Conservation (phyloP, 2,113 vertebrate species). For the Echinops telfairi region DNA sequence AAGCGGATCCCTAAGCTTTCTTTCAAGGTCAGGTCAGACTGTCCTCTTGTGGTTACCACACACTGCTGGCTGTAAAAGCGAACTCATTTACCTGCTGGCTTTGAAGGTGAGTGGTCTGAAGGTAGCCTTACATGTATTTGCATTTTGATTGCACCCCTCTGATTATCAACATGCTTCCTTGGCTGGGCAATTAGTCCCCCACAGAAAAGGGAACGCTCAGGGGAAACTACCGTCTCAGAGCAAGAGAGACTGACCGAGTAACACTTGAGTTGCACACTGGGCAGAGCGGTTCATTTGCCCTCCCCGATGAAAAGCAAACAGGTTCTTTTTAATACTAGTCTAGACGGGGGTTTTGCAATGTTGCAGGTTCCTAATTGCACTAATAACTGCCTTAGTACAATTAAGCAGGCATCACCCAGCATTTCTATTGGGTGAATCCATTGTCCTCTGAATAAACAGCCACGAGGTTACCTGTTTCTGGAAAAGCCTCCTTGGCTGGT, state of each 20-base stretch:
- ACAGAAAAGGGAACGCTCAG: background rate
- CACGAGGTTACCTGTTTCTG: slow-evolving; percentile 78
- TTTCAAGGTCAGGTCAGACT: background rate
- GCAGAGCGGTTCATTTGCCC: slow-evolving; percentile 15
- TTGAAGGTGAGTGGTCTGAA: background rate
- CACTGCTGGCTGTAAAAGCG: background rate
- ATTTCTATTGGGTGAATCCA: slow-evolving; percentile 80
- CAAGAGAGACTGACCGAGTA: background rate
- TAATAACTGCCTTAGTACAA: slow-evolving; percentile 84
- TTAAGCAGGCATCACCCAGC: slow-evolving; percentile 77
- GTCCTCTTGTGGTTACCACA: background rate
- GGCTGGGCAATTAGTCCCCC: background rate
- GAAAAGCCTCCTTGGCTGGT: slow-evolving; percentile 78
- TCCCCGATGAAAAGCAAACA: slow-evolving; percentile 65
- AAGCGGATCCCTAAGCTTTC: background rate
- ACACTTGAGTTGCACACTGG: background rate
- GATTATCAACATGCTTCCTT: background rate
- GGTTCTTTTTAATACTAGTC: slow-evolving; percentile 79
- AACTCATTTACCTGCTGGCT: background rate
- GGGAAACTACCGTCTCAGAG: background rate
- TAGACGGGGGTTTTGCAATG: slow-evolving; percentile 78
- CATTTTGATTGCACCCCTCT: background rate
- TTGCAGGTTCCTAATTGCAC: slow-evolving; percentile 76
- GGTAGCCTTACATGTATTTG: background rate
- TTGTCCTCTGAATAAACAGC: slow-evolving; percentile 85